Conservation (phyloP, 2,888 invertebrate species). For the Endotricha flammealis region DNA sequence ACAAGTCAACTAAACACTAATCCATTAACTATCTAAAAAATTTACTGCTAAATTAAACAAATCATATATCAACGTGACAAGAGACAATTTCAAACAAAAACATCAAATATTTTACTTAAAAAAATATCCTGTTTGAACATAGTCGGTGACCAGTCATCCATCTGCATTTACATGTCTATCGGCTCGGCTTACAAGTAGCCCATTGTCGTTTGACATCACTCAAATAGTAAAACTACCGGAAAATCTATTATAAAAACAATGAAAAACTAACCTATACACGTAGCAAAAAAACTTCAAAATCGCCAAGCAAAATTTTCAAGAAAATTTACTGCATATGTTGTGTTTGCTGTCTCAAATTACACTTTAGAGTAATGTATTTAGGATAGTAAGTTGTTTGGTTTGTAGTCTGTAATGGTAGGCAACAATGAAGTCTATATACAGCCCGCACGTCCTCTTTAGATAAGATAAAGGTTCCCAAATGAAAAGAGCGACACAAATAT, state of each 20-base stretch:
- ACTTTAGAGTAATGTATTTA: conserved; percentile 8
- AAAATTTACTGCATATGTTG: conserved; percentile 44
- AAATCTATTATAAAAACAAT: conserved; percentile 32
- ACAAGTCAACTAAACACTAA: too few relatives aligned
- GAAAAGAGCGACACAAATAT: conserved; percentile 67
- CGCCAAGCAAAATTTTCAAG: conserved; percentile 22
- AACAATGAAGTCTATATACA: conserved; percentile 62
- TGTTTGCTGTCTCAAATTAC: conserved; percentile 16
- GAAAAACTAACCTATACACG: conserved; percentile 30
- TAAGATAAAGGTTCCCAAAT: conserved; percentile 73
- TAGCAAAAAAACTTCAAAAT: conserved; percentile 19
- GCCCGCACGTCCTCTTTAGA: conserved; percentile 78
- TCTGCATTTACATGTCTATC: conserved; percentile 75
- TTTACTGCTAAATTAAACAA: not conserved
- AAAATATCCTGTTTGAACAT: conserved; percentile 28
- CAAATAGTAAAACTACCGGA: conserved; percentile 64
- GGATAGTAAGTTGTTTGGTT: conserved; percentile 24
- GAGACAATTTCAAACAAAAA: not conserved
- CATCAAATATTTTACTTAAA: conserved; percentile 2
- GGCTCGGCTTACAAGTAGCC: conserved; percentile 65
- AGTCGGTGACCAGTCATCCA: conserved; percentile 71
- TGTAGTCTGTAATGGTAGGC: conserved; percentile 30
- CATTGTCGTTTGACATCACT: conserved; percentile 59
- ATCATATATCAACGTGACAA: not conserved
- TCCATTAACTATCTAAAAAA: too few relatives aligned